Evolutionary conservation across 2,888 invertebrate species (phyloP).

Genomic region (Dynastes tityus): DNA sequence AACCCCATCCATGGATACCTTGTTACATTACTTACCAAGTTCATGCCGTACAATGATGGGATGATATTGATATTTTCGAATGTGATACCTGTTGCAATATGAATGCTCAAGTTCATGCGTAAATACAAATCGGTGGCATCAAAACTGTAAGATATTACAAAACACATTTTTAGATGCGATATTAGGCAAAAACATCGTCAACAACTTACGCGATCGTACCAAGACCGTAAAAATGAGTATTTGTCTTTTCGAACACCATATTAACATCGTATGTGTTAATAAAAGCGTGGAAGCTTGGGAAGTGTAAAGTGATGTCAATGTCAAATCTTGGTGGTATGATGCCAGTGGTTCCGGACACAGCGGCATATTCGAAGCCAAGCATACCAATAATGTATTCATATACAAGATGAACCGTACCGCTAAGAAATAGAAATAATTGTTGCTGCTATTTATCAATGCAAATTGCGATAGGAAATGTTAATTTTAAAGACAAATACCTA

Average conservation of each 20-base stretch:
- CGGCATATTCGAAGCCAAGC: not conserved
- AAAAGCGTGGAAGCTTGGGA: not conserved
- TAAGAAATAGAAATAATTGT: not conserved
- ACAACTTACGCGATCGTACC: conserved; percentile 39
- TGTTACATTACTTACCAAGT: conserved; percentile 24
- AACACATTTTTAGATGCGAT: not conserved
- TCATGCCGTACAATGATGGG: conserved; percentile 24
- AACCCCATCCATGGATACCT: no score
- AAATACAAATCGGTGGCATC: conserved; percentile 29
- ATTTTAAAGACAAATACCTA: not conserved
- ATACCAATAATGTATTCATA: not conserved
- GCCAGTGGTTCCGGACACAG: conserved; percentile 18
- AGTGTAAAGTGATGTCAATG: conserved; percentile 18
- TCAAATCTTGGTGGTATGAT: conserved; percentile 43
- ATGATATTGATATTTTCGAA: conserved; percentile 9
- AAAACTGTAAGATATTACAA: conserved; percentile 3
- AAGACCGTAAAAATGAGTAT: not conserved
- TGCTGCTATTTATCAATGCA: not conserved
- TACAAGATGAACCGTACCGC: not conserved
- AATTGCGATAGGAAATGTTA: not conserved
- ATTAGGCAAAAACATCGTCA: not conserved
- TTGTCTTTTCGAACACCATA: not conserved
- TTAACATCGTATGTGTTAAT: conserved; percentile 12
- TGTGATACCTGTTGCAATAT: conserved; percentile 9
- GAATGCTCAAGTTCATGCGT: conserved; percentile 5